Evolutionary conservation across 2,888 invertebrate genomes (phyloP), one percentile per base, ranked within the genome.

Genomic region (Himalopsyche tibetana): DNA sequence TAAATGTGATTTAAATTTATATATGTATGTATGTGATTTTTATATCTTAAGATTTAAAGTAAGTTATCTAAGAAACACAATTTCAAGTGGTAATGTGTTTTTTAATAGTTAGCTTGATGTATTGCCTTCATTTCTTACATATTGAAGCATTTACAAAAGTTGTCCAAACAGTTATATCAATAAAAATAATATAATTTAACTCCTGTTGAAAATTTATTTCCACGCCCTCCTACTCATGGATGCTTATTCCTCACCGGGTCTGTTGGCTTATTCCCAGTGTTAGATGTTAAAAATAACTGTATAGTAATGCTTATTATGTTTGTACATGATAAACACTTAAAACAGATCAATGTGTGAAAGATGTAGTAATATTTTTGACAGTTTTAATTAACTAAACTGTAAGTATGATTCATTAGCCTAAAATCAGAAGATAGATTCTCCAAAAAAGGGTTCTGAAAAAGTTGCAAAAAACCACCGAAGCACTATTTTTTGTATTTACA

Each of bases 11-110:
- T 74, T 74, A 74, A 74, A 74, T 74, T 74, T 74, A 74, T 74
- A 74, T 74, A 74, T 74, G 74, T 74, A 74, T 74, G 74, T 74
- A 74, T 74, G 74, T 74, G 74, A 74, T 74, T 74, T 63, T 74
- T 38, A 74, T 74, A 74, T 74, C 74, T 74, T 74, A 74, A 74
- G 74, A 74, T 74, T 74, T 74, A 74, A 74, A 36, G 74, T 74
- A 74, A 74, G 74, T 74, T 74, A 74, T 74, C 28, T 74, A 74
- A 74, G 36, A 74, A 74, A 36, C 36, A 74, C 38, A 74, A 74
- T 74, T 74, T 74, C 74, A 74, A 74, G 36, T 74, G 74, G 74
- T 74, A 74, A 74, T 74, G 36, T 74, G 51, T 74, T 28, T 36
- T 36, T 74, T 36, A 74, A 36, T 74, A 74, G 74, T 74, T 38